Base-by-base conservation (phyloP, 1,140 invertebrate species). In the Acromyrmex charruanus region DNA sequence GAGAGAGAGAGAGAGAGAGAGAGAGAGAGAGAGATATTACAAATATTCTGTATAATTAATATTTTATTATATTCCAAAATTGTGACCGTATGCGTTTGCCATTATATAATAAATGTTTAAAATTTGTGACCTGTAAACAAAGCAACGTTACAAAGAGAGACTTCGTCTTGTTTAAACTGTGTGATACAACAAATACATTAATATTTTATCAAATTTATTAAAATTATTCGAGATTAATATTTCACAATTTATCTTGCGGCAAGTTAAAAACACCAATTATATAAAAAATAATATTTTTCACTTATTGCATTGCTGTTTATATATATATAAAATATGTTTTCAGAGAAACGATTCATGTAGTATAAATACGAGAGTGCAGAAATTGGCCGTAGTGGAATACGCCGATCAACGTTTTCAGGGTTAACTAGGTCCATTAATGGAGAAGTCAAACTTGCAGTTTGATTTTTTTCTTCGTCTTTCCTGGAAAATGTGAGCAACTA, bases 31-130 rank as follows among this genome's bases (percentile, higher is more conserved):
- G 31, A 31, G 31, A 31, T 3, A 10, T 14, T 51, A 53, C 16
- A 14, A 51, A 39, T 80, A 71, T 68, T 25, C n/a, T 51, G 12
- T 5, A 21, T 35, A 80, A 80, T 55, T 69, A 69, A 69, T 55
- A 39, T 69, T 81, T n/a, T 35, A 44, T 44, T 49, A 55, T 35
- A 53, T 53, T 39, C 2, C 16, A 9, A 7, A 21, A 28, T 55
- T 69, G n/a, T 44, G 21, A 2, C 14, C 2, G n/a, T 3, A 3
- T 3, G 9, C 2, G 16, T 21, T 63, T 79, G 12, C 55, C 68
- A 9, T 25, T 25, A 58, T 25, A 58, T 25, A 81, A 71, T 39
- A 69, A 81, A 81, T 39, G 5, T 25, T 69, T 3, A 81, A 81
- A 81, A 69, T 53, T 18, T 35, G 66, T 68, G n/a, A 35, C 14